A percentile compares a stretch with the other conserved stretches of the same genome.
Conservation (phyloP, 2,888 invertebrate species). For the Catocala sponsa region DNA sequence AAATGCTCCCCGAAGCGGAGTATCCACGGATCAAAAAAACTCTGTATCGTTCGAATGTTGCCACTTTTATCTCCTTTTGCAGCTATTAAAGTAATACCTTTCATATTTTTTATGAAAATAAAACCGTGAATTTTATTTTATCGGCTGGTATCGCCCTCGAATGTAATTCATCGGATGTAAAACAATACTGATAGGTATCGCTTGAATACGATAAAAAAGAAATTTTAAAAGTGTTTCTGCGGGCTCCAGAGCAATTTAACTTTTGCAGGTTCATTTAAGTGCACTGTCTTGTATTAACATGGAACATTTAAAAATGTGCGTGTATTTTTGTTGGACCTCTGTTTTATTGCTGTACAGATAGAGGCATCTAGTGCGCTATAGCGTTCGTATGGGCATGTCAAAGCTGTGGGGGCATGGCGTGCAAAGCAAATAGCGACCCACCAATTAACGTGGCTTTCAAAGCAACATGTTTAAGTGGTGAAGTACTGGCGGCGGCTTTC, state of each 20-base stretch:
- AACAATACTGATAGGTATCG: conserved; percentile 83
- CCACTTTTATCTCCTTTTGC: conserved; percentile 71
- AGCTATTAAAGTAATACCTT: conserved; percentile 81
- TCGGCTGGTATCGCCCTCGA: conserved; percentile 69
- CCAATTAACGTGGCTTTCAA: conserved; percentile 80
- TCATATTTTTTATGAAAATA: conserved; percentile 70
- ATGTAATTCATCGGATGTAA: conserved; percentile 80
- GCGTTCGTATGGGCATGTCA: conserved; percentile 40
- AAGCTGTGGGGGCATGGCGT: conserved; percentile 51
- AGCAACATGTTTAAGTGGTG: conserved; percentile 67
- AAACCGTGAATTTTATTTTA: conserved; percentile 78
- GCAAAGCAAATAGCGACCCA: conserved; percentile 68
- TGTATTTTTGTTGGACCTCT: conserved; percentile 34
- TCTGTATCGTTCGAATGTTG: conserved; percentile 71
- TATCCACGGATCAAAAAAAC: conserved; percentile 71
- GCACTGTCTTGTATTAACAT: conserved; percentile 76
- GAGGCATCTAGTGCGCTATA: conserved; percentile 23
- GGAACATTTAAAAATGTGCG: conserved; percentile 62
- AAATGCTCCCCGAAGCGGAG: conserved; percentile 72
- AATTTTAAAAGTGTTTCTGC: conserved; percentile 67
- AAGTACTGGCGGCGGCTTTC: conserved; percentile 73
- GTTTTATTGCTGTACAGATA: conserved; percentile 23
- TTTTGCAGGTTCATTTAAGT: conserved; percentile 75
- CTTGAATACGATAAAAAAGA: conserved; percentile 74
- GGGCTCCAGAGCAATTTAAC: conserved; percentile 71